A percentile compares a stretch with the other conserved stretches of the same genome.
These are phyloP conservation scores for Aphelenchoides fujianensis DNA, from an alignment of 1,140 invertebrate genomes.

Conservation along the genomic window DNA sequence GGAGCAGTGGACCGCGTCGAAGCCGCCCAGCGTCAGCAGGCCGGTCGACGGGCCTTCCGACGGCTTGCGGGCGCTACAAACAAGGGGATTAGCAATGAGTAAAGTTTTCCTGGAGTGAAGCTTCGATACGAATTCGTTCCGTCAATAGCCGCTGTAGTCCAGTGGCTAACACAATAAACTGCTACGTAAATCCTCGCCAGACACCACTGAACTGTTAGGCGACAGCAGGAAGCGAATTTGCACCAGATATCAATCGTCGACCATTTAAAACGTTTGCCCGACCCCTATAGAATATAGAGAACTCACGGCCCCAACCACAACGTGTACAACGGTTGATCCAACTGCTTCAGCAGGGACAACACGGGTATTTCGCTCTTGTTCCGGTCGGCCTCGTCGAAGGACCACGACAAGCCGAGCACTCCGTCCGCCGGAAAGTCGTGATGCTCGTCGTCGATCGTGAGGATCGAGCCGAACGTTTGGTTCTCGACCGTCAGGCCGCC, in stretches of 20 bases:
- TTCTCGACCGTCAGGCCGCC: background rate
- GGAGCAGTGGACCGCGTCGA: background rate
- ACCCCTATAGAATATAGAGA: background rate
- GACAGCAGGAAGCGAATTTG: no score
- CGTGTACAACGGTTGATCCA: background rate
- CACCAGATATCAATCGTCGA: background rate
- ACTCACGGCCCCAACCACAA: background rate
- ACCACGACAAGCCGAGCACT: background rate
- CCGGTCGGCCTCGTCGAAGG: background rate
- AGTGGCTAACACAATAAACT: no score
- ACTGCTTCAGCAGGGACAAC: background rate
- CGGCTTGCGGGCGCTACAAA: background rate
- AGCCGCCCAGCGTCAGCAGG: background rate
- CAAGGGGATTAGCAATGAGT: background rate
- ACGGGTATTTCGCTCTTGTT: slow-evolving; percentile 1
- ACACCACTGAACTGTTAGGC: no score
- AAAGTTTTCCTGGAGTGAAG: no score
- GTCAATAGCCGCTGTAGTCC: no score
- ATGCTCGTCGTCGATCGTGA: background rate
- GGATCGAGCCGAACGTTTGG: slow-evolving; percentile 7
- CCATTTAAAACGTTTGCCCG: background rate
- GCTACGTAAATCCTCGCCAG: no score
- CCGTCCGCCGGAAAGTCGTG: background rate
- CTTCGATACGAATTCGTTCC: no score
- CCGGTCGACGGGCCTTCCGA: background rate